Evolutionary conservation across 1,140 invertebrate genomes (phyloP).

Genomic region (Eumaeus atala): DNA sequence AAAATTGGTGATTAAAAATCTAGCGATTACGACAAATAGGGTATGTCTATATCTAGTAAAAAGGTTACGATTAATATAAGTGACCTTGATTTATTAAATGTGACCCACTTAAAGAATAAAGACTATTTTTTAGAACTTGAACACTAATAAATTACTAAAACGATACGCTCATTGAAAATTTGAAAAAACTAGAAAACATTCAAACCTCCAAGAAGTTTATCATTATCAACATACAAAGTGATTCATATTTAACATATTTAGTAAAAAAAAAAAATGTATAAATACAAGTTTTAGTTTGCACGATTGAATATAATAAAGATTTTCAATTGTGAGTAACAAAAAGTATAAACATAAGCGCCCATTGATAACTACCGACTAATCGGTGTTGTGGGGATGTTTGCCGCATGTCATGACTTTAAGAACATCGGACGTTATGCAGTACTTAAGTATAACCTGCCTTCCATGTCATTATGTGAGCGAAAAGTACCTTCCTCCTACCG

Average conservation of each 20-base stretch:
- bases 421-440: too few species aligned
- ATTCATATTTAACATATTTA: constrained; percentile 8
- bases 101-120: neutral
- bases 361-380: too few species aligned
- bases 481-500: too few species aligned
- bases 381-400: too few species aligned
- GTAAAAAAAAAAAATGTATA: constrained; percentile 20
- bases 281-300: constrained; percentile 11
- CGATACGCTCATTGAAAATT: constrained; percentile 49
- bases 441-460: too few species aligned
- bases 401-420: too few species aligned
- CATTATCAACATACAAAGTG: constrained; percentile 17
- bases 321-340: neutral
- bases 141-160: constrained; percentile 11
- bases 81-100: constrained; percentile 8
- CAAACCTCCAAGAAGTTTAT: constrained; percentile 54
- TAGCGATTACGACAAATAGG: constrained; percentile 16
- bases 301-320: neutral
- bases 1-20: constrained; percentile 17
- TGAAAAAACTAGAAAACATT: constrained; percentile 27
- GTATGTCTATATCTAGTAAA: constrained; percentile 15
- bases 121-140: neutral
- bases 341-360: too few species aligned
- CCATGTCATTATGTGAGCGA: too few species aligned
- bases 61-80: constrained; percentile 12